Percentiles rank a stretch among this genome's conserved stretches.
Conservation (phyloP, 2,113 vertebrate species). For the Rhagologus leucostigma region DNA sequence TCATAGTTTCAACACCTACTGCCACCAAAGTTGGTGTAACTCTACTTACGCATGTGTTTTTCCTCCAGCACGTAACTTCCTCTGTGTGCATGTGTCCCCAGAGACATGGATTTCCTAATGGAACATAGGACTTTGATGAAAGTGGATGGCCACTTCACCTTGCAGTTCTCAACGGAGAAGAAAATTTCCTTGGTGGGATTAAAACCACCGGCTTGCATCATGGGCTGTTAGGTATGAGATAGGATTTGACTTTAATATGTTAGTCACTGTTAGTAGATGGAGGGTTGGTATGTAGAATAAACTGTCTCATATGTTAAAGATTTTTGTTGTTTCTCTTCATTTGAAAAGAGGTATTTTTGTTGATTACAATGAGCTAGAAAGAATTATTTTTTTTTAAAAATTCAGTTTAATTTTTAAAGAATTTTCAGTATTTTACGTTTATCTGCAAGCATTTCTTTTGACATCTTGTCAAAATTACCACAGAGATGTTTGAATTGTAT, state of each 20-base stretch:
- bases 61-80: neutral
- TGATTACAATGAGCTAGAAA: neutral
- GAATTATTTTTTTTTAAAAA: neutral
- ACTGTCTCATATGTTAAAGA: neutral
- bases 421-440: neutral
- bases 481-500: neutral
- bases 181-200: neutral
- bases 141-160: constrained; percentile 3
- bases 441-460: neutral
- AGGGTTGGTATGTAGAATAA: neutral
- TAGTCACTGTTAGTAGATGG: neutral
- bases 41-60: neutral
- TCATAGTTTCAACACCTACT: neutral
- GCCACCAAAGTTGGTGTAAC: neutral
- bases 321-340: neutral
- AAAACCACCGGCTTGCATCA: constrained; percentile 14
- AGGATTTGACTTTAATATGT: neutral
- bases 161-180: neutral
- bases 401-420: neutral
- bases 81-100: neutral
- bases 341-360: neutral
- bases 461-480: neutral
- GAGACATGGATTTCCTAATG: neutral
- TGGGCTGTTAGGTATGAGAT: neutral
- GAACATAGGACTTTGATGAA: neutral